Evolutionary conservation across 2,888 invertebrate genomes (phyloP).

Genomic region (Rhamphomyia laevipes): DNA sequence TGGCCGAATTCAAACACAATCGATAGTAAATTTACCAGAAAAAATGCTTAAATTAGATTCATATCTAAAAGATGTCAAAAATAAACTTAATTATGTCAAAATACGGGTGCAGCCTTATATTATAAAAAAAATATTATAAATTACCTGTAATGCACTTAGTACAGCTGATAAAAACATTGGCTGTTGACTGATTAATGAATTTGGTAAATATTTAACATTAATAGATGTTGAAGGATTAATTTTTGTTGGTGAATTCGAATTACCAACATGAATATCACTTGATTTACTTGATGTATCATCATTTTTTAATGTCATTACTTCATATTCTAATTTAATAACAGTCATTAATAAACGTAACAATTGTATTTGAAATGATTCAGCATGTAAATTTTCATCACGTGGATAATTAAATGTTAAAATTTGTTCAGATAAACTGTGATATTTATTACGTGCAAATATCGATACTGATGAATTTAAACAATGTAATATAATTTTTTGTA

Average conservation of each 20-base stretch:
- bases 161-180: slow-evolving; percentile 73
- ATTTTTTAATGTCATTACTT: slow-evolving; percentile 46
- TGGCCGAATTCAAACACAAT: no score
- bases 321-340: slow-evolving; percentile 62
- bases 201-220: slow-evolving; percentile 49
- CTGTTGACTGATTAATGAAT: slow-evolving; percentile 61
- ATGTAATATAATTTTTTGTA: slow-evolving; percentile 73
- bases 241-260: slow-evolving; percentile 25
- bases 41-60: no score
- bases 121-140: slow-evolving; percentile 24
- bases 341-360: slow-evolving; percentile 54
- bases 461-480: slow-evolving; percentile 66
- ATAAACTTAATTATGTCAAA: neutral
- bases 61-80: neutral
- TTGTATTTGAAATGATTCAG: slow-evolving; percentile 58
- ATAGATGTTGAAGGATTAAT: slow-evolving; percentile 27
- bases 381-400: slow-evolving; percentile 47
- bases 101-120: neutral
- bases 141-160: slow-evolving; percentile 55
- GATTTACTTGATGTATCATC: slow-evolving; percentile 30
- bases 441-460: slow-evolving; percentile 19
- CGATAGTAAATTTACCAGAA: no score
- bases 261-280: slow-evolving; percentile 20
- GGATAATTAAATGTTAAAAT: slow-evolving; percentile 63
- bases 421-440: slow-evolving; percentile 55